Conservation (phyloP, 2,888 invertebrate genomes). For the Acleris holmiana region DNA sequence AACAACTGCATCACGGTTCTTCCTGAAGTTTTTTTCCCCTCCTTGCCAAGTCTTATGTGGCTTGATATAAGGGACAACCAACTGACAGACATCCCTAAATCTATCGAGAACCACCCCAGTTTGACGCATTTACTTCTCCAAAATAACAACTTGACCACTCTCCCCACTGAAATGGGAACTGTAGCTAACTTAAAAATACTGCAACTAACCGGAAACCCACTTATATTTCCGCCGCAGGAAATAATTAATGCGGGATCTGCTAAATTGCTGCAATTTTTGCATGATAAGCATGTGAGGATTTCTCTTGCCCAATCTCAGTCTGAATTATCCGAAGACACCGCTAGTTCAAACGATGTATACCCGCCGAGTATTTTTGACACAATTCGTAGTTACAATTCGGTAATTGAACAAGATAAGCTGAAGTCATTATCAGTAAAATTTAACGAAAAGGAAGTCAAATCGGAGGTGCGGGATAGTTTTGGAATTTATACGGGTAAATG, state of each 20-base stretch:
- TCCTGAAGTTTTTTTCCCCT: constrained; percentile 84
- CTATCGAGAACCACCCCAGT: constrained; percentile 82
- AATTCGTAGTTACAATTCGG: constrained; percentile 69
- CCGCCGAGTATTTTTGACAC: constrained; percentile 47
- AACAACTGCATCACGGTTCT: constrained; percentile 82
- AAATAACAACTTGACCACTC: constrained; percentile 83
- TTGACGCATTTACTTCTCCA: constrained; percentile 87
- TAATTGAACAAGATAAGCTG: constrained; percentile 58
- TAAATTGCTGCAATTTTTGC: constrained; percentile 62
- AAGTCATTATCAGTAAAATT: constrained; percentile 61
- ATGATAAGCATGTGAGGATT: constrained; percentile 60
- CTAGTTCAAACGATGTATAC: constrained; percentile 43
- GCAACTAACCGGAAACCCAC: constrained; percentile 85
- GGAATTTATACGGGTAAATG: constrained; percentile 65
- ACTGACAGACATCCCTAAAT: constrained; percentile 80
- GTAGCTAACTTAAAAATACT: constrained; percentile 85
- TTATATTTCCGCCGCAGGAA: constrained; percentile 83
- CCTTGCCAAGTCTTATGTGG: constrained; percentile 84
- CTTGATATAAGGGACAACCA: constrained; percentile 87
- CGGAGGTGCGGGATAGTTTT: constrained; percentile 55
- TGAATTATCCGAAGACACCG: constrained; percentile 54
- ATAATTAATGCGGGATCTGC: constrained; percentile 80
- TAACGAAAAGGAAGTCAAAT: constrained; percentile 63
- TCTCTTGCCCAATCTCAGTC: constrained; percentile 62
- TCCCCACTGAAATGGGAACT: constrained; percentile 87